Evolutionary conservation across 2,797 vertebrate species (phyloP).

Genomic region (Poeciliopsis gracilis): DNA sequence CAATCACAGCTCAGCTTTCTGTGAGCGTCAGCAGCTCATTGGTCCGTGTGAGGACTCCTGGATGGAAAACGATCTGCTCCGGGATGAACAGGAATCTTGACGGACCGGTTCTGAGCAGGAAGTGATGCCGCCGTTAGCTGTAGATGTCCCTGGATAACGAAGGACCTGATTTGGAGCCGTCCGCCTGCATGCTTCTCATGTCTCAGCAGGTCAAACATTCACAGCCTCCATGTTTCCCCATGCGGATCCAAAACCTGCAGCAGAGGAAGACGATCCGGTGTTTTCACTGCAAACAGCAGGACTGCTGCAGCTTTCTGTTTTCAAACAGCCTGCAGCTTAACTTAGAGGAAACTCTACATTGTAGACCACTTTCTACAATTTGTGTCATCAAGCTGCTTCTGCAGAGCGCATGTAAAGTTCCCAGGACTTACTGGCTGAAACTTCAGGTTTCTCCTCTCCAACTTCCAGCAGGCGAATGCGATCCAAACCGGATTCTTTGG

Average conservation of each 20-base stretch:
- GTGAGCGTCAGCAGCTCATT: neutral
- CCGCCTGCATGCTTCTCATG: neutral
- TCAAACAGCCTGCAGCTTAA: neutral
- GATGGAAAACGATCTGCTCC: conserved; percentile 27
- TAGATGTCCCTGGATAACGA: neutral
- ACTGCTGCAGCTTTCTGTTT: neutral
- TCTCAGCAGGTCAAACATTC: neutral
- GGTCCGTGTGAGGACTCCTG: neutral
- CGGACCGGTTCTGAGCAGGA: conserved; percentile 29
- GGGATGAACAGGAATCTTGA: conserved; percentile 38
- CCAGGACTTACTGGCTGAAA: neutral
- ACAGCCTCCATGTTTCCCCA: neutral
- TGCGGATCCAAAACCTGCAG: neutral
- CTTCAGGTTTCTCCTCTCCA: neutral
- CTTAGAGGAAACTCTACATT: neutral
- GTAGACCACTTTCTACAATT: neutral
- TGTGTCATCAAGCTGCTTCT: neutral
- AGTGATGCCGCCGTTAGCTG: neutral
- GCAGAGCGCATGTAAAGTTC: neutral
- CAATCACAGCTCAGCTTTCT: conserved; percentile 35
- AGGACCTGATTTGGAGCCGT: conserved; percentile 4
- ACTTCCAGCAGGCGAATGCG: neutral
- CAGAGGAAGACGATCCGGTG: conserved; percentile 38
- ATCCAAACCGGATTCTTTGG: neutral
- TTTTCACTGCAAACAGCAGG: conserved; percentile 40